Evolutionary conservation across 64 coral and sea anemone species (phyloP), one percentile per base, ranked within the genome.

Genomic region (Pocillopora verrucosa): DNA sequence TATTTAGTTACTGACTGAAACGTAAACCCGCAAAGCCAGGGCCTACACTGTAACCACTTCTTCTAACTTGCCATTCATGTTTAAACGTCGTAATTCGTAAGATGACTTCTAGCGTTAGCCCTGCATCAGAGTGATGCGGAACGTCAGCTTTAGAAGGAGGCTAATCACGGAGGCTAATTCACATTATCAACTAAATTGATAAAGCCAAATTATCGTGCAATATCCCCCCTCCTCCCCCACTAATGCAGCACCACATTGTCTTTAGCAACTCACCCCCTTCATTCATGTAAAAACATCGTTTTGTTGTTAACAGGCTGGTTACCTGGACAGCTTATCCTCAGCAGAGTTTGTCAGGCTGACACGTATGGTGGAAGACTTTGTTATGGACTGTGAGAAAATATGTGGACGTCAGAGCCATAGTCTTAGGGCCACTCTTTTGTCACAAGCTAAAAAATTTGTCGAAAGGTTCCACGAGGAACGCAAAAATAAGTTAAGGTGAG

Each of bases 381-480:
- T 99, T 2, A 79, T 90, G 45, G 97, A 99, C 59, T 99, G 97
- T 80, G 97, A 99, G 76, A 84, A 83, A 12, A 95, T 99, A 25
- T 99, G 97, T 86, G 97, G 97, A 35, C 68, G 97, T 16, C 97
- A 99, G 78, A 95, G 93, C 57, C 97, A 93, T 41, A 95, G 93
- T 15, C 86, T 99, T 9, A 91, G 97, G 30, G 91, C 97, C 14
- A 93, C 94, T 1, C 36, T 99, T 0, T 73, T 99, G 4, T 93
- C 97, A 76, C 97, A 99, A 80, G 93, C 97, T 16, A 99, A 99
- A 88, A 95, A 91, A 80, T 99, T 99, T 83, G 90, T 99, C 22
- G 97, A 99, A 77, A 90, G 97, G 91, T 99, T 99, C 86, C 97
- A 99, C 16, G 97, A 99, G 65, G 97, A 99, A 86, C 63, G 91